Conservation (phyloP, 2,113 vertebrate genomes). For the Siphamia tubifer region DNA sequence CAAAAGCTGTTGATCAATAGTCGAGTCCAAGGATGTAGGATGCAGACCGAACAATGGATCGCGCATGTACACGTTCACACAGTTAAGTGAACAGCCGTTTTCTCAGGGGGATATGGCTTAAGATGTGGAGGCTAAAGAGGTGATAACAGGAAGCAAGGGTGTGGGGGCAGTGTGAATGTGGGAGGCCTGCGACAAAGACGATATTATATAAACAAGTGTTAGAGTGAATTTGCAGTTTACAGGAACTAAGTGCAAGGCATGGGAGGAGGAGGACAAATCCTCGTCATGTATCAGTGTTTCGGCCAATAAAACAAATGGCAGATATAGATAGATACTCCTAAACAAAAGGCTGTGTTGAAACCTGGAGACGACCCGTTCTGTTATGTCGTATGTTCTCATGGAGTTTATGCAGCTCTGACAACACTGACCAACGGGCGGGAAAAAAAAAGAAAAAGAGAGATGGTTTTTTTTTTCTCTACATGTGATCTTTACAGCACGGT, state of each 20-base stretch:
- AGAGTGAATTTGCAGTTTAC: constrained; percentile 45
- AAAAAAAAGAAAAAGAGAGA: too few species aligned
- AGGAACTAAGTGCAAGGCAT: constrained; percentile 32
- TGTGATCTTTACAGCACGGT: too few species aligned
- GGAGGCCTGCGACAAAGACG: constrained; percentile 52
- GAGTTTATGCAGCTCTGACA: too few species aligned
- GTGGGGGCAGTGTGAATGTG: constrained; percentile 59
- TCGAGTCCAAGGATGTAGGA: constrained; percentile 13
- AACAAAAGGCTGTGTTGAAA: constrained; percentile 6
- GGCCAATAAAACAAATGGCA: constrained; percentile 47
- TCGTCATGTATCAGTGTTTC: constrained; percentile 19
- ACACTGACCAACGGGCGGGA: too few species aligned
- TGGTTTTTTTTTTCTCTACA: too few species aligned
- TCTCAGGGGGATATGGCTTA: constrained; percentile 41
- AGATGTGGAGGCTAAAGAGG: constrained; percentile 49
- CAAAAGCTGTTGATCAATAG: constrained; percentile 45
- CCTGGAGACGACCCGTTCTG: too few species aligned
- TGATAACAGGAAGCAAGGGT: constrained; percentile 58
- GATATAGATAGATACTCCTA: constrained; percentile 29
- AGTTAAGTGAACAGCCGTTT: constrained; percentile 35
- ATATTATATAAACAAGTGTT: constrained; percentile 64
- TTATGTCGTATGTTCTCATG: too few species aligned
- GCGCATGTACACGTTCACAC: constrained; percentile 17
- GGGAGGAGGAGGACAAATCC: constrained; percentile 19
- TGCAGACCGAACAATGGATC: constrained; percentile 7